Evolutionary conservation across 2,113 vertebrate genomes (phyloP), one percentile per base, ranked within the genome.

Genomic region (Uria lomvia): DNA sequence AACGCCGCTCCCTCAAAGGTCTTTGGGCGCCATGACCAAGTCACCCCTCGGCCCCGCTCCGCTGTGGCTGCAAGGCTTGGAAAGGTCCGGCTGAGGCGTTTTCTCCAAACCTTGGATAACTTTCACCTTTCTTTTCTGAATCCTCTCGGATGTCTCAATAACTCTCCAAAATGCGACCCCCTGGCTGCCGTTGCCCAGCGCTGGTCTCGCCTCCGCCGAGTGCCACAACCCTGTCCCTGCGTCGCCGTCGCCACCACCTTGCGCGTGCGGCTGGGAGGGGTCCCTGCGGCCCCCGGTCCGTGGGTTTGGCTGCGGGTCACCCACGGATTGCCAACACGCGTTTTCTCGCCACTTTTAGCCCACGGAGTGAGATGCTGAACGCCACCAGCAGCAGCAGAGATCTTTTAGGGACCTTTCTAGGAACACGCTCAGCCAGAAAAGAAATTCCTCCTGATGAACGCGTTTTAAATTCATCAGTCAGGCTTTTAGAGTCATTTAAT

Each of bases 161-260:
- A 30, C 63, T 15, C 30, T 4, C 8, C 56, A 36, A 77, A 49
- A 42, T 15, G 9, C 17, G 42, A 21, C 55, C 5, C 73, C 12
- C n/a, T 3, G 20, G 47, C 8, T 18, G 65, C 40, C 8, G 0
- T 24, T 68, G 53, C 5, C 53, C 45, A 21, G 53, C 2, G 1
- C 45, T 9, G 53, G 11, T 42, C 8, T 52, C 45, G 5, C 36
- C 36, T 27, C 71, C 10, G 72, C 36, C 4, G 0, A 43, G 9
- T 0, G 34, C 52, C 11, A 4, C 24, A 3, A 5, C 3, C 3
- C 53, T 9, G 29, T 4, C 36, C 45, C 32, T 3, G 20, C 2
- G 3, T 11, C 38, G 1, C 45, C 53, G 7, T 38, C 8, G 1
- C 53, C 53, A 5, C 32, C 1, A 3, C 58, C 34, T 45, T 5